These are phyloP conservation scores for Ormyrus thymus DNA, from an alignment of 2,888 invertebrate species.

Conservation along the genomic window DNA sequence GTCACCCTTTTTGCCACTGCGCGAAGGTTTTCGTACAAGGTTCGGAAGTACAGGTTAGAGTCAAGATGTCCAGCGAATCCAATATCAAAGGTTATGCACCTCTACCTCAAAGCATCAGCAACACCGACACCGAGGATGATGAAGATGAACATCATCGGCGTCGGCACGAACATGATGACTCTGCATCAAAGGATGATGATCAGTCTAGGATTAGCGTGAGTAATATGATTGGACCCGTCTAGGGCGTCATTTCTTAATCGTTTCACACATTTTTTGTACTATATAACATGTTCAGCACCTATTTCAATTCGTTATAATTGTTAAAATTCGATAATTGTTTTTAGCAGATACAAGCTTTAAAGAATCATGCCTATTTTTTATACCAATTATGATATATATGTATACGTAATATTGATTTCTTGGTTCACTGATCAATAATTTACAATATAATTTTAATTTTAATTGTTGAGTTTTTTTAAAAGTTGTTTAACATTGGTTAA, in stretches of 20 bases:
- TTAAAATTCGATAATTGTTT: neutral
- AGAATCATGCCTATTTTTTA: too few relatives aligned
- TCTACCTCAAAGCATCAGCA: conserved; percentile 85
- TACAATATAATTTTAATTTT: too few relatives aligned
- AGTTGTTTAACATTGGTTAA: neutral
- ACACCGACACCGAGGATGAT: conserved; percentile 87
- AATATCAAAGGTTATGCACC: conserved; percentile 80
- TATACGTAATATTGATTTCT: too few relatives aligned
- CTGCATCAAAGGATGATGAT: conserved; percentile 53
- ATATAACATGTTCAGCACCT: neutral
- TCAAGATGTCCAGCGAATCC: conserved; percentile 66
- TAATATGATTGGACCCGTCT: neutral
- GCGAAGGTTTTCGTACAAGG: too few relatives aligned
- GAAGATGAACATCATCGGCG: conserved; percentile 67
- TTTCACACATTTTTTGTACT: neutral
- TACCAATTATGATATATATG: too few relatives aligned
- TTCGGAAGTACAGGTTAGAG: too few relatives aligned
- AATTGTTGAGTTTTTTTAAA: neutral
- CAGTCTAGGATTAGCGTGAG: conserved; percentile 56
- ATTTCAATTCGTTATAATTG: neutral
- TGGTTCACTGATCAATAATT: too few relatives aligned
- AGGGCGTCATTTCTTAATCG: neutral
- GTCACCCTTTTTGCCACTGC: too few relatives aligned
- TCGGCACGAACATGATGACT: conserved; percentile 48
- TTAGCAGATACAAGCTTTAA: neutral